Evolutionary conservation across 2,797 vertebrate species (phyloP), one percentile per base, ranked within the genome.

Genomic region (Acridotheres tristis): DNA sequence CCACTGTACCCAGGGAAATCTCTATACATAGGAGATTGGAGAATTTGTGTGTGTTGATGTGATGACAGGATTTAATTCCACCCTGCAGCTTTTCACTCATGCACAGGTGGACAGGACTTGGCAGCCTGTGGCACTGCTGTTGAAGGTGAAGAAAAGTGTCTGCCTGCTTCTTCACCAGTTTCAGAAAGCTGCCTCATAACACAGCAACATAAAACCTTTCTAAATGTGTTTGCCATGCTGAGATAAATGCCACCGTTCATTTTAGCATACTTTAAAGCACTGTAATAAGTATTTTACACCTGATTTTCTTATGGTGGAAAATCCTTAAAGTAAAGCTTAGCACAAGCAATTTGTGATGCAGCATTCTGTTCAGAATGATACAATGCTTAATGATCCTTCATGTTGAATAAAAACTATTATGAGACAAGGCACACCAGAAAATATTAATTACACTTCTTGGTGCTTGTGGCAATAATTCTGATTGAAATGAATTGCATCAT

Each of bases 381-480:
- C 55, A 91, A 84, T 27, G 81, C 26, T 30, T 94, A 65, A 55
- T 47, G 57, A 80, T 85, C 29, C 72, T 82, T 82, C 2, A 1
- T 10, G 16, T 65, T 93, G 86, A 88, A 87, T 74, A 87, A 89
- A 93, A 90, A 38, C 48, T 63, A 27, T 66, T 84, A 53, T 8
- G 81, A 94, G 74, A 59, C 53, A 69, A 74, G 57, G 40, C 7
- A 4, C 51, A 69, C 26, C 50, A 85, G 74, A 82, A 87, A 83
- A 82, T 82, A 86, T 69, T 95, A 92, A 95, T 93, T 95, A 93
- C 59, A 87, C 13, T 76, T 90, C 62, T 58, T 82, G 69, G 48
- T 85, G 83, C 85, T 95, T 71, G 45, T 92, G 80, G 92, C 92
- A 95, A 62, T 92, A 83, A 82, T 87, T 87, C 38, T 65, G 45